phyloP scores from a whole-genome alignment of 2,797 vertebrate genomes.

The Hapalemur alaotrensis region DNA sequence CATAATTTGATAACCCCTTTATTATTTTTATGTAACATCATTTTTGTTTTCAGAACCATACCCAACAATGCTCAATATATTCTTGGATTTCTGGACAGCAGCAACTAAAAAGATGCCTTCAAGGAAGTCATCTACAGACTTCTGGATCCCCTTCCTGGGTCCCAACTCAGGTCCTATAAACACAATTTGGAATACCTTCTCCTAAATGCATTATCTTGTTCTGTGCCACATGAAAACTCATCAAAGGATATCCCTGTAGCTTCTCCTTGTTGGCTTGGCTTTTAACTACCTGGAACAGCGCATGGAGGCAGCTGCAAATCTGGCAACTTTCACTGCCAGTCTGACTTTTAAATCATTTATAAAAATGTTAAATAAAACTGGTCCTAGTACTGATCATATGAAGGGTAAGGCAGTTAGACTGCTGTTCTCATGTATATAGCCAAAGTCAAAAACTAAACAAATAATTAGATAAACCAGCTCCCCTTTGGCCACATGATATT shows the following conservation, averaged over 20 bases:
- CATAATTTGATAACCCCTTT: not conserved
- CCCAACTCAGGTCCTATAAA: constrained; percentile 43
- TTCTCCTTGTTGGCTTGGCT: constrained; percentile 33
- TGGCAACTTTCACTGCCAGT: constrained; percentile 37
- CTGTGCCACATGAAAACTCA: constrained; percentile 27
- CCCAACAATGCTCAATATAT: not conserved
- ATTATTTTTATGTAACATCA: not conserved
- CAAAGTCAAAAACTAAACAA: constrained; percentile 51
- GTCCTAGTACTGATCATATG: not conserved
- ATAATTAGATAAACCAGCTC: constrained; percentile 18
- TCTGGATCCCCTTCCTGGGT: constrained; percentile 52
- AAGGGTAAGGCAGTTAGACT: constrained; percentile 9
- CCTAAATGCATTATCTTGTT: constrained; percentile 46
- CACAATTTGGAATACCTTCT: constrained; percentile 45
- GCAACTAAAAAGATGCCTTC: constrained; percentile 45
- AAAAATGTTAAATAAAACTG: constrained; percentile 51
- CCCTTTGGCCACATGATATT: constrained; percentile 23
- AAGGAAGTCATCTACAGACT: constrained; percentile 35
- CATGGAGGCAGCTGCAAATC: constrained; percentile 24
- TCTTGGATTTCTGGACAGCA: not conserved
- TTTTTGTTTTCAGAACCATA: constrained; percentile 36
- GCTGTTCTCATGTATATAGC: not conserved
- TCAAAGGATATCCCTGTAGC: constrained; percentile 32
- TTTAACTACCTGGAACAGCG: constrained; percentile 58
- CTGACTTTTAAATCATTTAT: constrained; percentile 54